Evolutionary conservation across 1,140 invertebrate genomes (phyloP), one percentile per base, ranked within the genome.

Genomic region (Wiebesia pumilae): DNA sequence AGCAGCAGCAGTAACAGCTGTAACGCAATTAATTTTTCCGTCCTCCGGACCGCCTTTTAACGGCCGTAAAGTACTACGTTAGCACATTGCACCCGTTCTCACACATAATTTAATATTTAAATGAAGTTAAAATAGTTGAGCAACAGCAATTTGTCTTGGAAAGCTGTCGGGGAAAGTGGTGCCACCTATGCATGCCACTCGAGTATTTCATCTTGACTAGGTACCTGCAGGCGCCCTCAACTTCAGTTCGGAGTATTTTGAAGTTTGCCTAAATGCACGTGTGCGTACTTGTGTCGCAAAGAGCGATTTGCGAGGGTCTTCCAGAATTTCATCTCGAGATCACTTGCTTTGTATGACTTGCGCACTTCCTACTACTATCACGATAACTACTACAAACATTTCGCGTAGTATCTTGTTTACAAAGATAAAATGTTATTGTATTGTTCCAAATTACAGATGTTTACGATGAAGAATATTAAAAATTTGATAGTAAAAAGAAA

Each of bases 101-200:
- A 73, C 69, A 73, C 89, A 89, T 89, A 91, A 90, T 90, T 91
- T 90, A 89, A 90, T 91, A 92, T 91, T 91, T 92, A 92, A 92
- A 92, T 91, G 90, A 90, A 89, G 90, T 90, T 91, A 89, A 92
- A 92, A 91, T 90, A 91, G 90, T 92, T 92, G 84, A 27, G 4
- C 65, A 69, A 91, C 89, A 89, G 90, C 90, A 90, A 92, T 92
- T 92, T 91, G 90, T 92, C 91, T 92, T 90, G 40, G 79, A 12
- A 86, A 89, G 88, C 90, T 91, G 73, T 87, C 82, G 79, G 27
- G 30, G 71, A 30, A 24, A 87, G 81, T 79, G 78, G 79, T 84
- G 38, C 35, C 81, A 67, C 33, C 65, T 30, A 54, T 14, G 54
- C 14, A 38, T 38, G 33, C 81, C 9, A 54, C 51, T 84, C 21